Percentiles rank a stretch among this genome's conserved stretches.
Conservation (phyloP, 2,113 vertebrate species). For the Mionectes macconnelli region DNA sequence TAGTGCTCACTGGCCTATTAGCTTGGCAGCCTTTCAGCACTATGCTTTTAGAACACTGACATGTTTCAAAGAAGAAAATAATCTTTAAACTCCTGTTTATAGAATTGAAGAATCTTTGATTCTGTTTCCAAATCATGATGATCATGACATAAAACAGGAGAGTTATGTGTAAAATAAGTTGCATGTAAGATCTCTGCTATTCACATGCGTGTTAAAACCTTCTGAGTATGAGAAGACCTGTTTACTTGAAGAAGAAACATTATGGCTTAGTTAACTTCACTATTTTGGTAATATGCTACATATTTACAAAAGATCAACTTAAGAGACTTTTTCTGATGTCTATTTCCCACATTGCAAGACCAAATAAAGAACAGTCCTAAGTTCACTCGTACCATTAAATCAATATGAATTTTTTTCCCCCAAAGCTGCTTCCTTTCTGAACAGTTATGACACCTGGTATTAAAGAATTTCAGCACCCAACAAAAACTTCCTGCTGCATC, state of each 20-base stretch:
- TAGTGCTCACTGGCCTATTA: constrained; percentile 20
- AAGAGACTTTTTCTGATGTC: background rate
- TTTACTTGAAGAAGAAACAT: background rate
- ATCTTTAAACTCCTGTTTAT: constrained; percentile 45
- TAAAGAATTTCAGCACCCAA: background rate
- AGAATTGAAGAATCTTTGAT: constrained; percentile 35
- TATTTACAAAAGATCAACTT: background rate
- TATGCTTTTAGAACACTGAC: background rate
- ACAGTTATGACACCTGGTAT: background rate
- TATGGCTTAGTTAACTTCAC: background rate
- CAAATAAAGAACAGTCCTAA: background rate
- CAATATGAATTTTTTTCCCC: background rate
- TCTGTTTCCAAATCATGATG: constrained; percentile 19
- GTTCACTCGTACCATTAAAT: background rate
- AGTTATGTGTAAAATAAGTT: background rate
- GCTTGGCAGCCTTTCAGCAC: constrained; percentile 45
- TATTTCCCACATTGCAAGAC: background rate
- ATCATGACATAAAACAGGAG: constrained; percentile 14
- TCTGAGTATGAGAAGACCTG: background rate
- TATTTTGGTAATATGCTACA: background rate
- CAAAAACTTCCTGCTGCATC: background rate
- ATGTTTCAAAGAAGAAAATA: constrained; percentile 29
- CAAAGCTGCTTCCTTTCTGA: background rate
- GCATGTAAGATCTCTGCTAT: background rate
- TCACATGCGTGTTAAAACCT: background rate